Conservation (phyloP, 92 coral and sea anemone species). For the Epizoanthus rinbou region DNA sequence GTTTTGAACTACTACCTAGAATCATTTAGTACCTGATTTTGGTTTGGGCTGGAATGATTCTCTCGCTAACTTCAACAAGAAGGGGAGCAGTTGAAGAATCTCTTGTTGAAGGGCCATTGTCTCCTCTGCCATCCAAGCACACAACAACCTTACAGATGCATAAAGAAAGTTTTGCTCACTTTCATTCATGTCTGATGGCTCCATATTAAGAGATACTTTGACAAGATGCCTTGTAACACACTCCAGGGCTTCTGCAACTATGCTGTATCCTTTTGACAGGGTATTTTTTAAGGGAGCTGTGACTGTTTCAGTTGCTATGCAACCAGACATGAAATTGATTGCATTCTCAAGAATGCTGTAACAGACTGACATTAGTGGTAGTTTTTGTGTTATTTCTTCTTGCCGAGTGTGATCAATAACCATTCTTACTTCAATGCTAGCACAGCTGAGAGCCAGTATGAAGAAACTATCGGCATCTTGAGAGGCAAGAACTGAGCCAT, state of each 20-base stretch:
- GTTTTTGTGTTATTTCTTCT: conserved; percentile 47
- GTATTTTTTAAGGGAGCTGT: neutral
- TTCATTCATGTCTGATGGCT: conserved; percentile 32
- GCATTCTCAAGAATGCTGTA: conserved; percentile 85
- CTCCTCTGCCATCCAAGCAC: conserved; percentile 97
- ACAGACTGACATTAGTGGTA: conserved; percentile 67
- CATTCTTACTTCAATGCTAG: conserved; percentile 75
- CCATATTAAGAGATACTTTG: conserved; percentile 41
- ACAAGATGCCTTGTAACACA: conserved; percentile 67
- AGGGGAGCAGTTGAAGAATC: conserved; percentile 73
- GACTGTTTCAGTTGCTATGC: conserved; percentile 18
- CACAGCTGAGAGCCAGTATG: conserved; percentile 57
- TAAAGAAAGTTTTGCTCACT: conserved; percentile 50
- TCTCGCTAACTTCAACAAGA: conserved; percentile 69
- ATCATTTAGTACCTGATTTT: no score
- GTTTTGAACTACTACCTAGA: neutral
- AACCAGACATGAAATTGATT: conserved; percentile 50
- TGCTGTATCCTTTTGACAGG: conserved; percentile 63
- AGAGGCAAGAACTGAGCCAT: conserved; percentile 12
- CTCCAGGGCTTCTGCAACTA: conserved; percentile 69
- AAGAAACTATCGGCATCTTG: conserved; percentile 53
- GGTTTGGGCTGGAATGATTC: conserved; percentile 45
- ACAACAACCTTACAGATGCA: conserved; percentile 80
- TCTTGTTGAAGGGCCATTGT: conserved; percentile 81
- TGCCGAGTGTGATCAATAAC: conserved; percentile 60